Conservation (phyloP, 2,888 invertebrate species). For the Coleophora deauratella region DNA sequence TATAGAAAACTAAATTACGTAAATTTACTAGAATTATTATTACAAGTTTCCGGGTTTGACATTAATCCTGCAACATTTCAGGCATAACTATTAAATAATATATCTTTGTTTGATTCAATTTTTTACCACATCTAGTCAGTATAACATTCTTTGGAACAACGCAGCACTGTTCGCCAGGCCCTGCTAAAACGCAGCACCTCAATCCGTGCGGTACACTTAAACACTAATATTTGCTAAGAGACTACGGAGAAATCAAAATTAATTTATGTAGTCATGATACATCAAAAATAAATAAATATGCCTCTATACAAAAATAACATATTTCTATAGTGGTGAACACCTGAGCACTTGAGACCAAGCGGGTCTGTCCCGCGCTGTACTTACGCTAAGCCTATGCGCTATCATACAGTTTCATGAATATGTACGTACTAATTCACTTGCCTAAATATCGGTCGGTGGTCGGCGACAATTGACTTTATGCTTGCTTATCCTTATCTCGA, state of each 20-base stretch:
- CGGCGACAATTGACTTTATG: slow-evolving; percentile 51
- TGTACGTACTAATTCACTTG: slow-evolving; percentile 1
- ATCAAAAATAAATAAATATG: slow-evolving; percentile 69
- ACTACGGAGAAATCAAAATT: slow-evolving; percentile 50
- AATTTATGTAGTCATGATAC: slow-evolving; percentile 38
- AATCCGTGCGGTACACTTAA: slow-evolving; percentile 58
- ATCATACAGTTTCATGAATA: slow-evolving; percentile 4
- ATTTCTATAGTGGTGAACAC: slow-evolving; percentile 64
- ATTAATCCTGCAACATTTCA: no score
- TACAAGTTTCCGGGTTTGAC: no score
- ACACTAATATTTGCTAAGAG: slow-evolving; percentile 58
- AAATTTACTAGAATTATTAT: neutral
- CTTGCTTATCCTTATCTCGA: slow-evolving; percentile 46
- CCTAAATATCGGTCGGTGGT: slow-evolving; percentile 23
- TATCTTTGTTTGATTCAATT: neutral
- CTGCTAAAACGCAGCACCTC: slow-evolving; percentile 68
- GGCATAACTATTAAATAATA: no score
- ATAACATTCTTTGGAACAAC: slow-evolving; percentile 69
- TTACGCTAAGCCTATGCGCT: slow-evolving; percentile 12
- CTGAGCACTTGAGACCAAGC: slow-evolving; percentile 50
- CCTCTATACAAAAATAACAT: slow-evolving; percentile 70
- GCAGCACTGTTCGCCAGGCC: slow-evolving; percentile 60
- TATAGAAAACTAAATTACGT: no score
- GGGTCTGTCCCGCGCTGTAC: slow-evolving; percentile 20
- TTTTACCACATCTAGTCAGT: slow-evolving; percentile 29